A percentile compares a stretch with the other conserved stretches of the same genome.
phyloP scores from a whole-genome alignment of 2,113 vertebrate genomes.

The Paramisgurnus dabryanus region DNA sequence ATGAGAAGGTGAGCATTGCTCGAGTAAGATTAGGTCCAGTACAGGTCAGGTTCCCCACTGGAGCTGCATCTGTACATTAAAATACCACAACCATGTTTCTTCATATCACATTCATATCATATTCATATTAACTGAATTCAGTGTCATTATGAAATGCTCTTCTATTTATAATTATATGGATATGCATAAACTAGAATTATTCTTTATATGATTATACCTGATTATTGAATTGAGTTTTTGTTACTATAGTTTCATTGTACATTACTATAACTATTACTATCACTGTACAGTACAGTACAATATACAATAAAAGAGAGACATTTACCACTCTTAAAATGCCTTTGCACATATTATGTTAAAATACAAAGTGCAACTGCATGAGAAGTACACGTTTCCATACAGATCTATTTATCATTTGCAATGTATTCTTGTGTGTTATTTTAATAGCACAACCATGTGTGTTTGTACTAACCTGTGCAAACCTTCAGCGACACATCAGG shows the following conservation, averaged over 20 bases:
- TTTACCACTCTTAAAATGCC: neutral
- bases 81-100: neutral
- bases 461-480: constrained; percentile 64
- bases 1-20: constrained; percentile 66
- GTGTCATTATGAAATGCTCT: neutral
- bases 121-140: neutral
- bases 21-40: constrained; percentile 50
- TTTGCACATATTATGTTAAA: no score
- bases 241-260: no score
- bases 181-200: neutral
- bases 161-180: neutral
- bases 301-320: neutral
- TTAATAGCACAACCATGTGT: neutral
- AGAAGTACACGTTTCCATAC: no score
- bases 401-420: no score
- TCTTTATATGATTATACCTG: neutral
- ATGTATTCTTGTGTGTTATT: no score
- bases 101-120: neutral
- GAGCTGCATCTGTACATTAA: constrained; percentile 47
- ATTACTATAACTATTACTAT: neutral
- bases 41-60: constrained; percentile 57
- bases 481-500: neutral
- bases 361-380: no score
- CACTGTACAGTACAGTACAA: neutral
- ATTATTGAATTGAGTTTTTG: no score